Evolutionary conservation across 2,797 vertebrate genomes (phyloP), one percentile per base, ranked within the genome.

Genomic region (Clarias fuscus): DNA sequence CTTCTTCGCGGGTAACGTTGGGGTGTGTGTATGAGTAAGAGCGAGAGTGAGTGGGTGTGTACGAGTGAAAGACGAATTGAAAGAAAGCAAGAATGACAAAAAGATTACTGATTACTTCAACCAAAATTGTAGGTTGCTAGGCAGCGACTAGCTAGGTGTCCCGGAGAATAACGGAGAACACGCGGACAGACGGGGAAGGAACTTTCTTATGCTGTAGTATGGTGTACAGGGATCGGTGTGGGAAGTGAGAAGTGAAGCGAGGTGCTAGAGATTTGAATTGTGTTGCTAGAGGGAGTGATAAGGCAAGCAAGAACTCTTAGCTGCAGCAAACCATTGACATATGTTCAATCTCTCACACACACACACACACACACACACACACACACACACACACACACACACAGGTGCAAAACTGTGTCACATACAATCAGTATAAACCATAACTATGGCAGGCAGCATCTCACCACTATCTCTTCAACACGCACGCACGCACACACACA

Each of bases 101-200:
- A 71, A 81, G 58, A 65, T 67, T 20, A 82, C 59, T 20, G 84
- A 89, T 84, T 84, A 80, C 65, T 82, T 73, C 37, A 84, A 61
- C 43, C 64, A 48, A 86, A 72, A 82, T 85, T 89, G 83, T 86
- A 71, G 40, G 88, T 89, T 88, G 87, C 89, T 89, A 89, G 67
- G 88, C 82, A 90, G 72, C 77, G 75, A 40, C 37, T 73, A 68
- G 80, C 72, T 33, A 78, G 87, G 86, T 85, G 72, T 80, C 87
- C 77, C 33, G n/a, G 89, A 58, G 59, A 88, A 84, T 75, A 79
- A 72, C 11, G 58, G 76, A 59, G 40, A 72, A 77, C 65, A 82
- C 24, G 53, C 40, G 82, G 37, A 77, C 24, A 78, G 30, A 75
- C 2, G 11, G 53, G n/a, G 1, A 8, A 61, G 33, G 59, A 48